phyloP scores from a whole-genome alignment of 2,888 invertebrate genomes.

The Drosophila ustulata region DNA sequence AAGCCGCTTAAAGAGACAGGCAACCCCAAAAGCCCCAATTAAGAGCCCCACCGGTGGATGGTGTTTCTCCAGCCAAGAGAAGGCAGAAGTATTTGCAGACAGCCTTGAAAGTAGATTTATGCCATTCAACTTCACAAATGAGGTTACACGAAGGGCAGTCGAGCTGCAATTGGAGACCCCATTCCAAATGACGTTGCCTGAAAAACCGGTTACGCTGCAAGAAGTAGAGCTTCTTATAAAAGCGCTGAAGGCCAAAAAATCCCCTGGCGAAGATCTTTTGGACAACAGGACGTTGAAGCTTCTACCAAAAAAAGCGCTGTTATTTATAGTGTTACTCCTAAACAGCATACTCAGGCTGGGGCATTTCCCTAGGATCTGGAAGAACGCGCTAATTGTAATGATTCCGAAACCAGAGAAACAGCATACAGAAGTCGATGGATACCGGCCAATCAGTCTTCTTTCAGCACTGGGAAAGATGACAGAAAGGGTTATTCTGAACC shows the following conservation, averaged over 20 bases:
- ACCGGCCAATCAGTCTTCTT: too few relatives aligned
- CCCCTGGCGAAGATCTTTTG: too few relatives aligned
- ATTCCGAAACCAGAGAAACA: too few relatives aligned
- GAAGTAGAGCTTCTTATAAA: constrained; percentile 13
- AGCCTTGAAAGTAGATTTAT: not conserved
- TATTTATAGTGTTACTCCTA: constrained; percentile 15
- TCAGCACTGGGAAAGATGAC: too few relatives aligned
- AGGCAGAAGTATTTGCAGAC: constrained; percentile 12
- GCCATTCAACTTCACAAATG: not conserved
- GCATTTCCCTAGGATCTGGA: constrained; percentile 24
- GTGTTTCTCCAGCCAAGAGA: constrained; percentile 16
- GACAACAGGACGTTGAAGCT: too few relatives aligned
- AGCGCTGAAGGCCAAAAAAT: too few relatives aligned
- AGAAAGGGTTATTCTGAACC: too few relatives aligned
- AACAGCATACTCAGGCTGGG: constrained; percentile 20
- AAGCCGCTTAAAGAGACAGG: not conserved
- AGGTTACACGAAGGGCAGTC: not conserved
- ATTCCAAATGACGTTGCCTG: constrained; percentile 21
- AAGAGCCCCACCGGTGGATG: constrained; percentile 1
- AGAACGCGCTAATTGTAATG: too few relatives aligned
- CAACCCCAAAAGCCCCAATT: constrained; percentile 3
- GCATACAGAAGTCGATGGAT: too few relatives aligned
- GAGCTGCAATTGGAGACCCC: constrained; percentile 7
- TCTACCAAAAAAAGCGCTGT: too few relatives aligned
- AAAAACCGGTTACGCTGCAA: constrained; percentile 8